phyloP scores from a whole-genome alignment of 2,113 vertebrate genomes.

The Aegithalos caudatus region DNA sequence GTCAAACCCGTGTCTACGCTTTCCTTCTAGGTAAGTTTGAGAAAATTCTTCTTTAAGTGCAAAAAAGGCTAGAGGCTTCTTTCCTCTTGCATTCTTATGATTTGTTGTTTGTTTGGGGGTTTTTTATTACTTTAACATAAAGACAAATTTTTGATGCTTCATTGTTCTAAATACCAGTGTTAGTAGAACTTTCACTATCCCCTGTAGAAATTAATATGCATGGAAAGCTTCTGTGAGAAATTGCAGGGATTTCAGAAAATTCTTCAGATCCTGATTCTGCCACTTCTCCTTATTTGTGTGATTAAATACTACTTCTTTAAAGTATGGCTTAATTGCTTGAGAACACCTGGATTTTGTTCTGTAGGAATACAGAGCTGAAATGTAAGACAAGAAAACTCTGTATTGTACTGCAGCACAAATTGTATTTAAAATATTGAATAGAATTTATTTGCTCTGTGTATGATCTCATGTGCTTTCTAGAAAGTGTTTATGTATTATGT shows the following conservation, averaged over 20 bases:
- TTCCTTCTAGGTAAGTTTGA: not conserved
- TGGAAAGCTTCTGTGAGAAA: not conserved
- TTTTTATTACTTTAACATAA: not conserved
- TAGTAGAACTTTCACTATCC: not conserved
- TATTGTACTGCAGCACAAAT: not conserved
- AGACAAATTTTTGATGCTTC: not conserved
- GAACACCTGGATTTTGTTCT: not conserved
- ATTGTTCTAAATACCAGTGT: not conserved
- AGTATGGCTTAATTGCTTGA: not conserved
- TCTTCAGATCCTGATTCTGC: not conserved
- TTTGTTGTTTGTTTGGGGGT: not conserved
- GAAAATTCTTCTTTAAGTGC: not conserved
- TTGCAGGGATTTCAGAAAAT: not conserved
- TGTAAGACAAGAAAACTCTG: not conserved
- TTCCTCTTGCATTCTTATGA: not conserved
- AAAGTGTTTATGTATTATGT: fast-evolving
- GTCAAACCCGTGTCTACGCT: not conserved
- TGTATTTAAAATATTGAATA: not conserved
- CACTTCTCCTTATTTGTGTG: not conserved
- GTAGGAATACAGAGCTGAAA: not conserved
- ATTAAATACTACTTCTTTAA: not conserved
- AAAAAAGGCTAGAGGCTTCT: not conserved
- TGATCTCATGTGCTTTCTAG: not conserved
- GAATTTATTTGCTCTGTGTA: not conserved
- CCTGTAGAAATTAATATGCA: not conserved